Base-by-base conservation (phyloP, 2,797 vertebrate species). In the Tragopan temminckii region DNA sequence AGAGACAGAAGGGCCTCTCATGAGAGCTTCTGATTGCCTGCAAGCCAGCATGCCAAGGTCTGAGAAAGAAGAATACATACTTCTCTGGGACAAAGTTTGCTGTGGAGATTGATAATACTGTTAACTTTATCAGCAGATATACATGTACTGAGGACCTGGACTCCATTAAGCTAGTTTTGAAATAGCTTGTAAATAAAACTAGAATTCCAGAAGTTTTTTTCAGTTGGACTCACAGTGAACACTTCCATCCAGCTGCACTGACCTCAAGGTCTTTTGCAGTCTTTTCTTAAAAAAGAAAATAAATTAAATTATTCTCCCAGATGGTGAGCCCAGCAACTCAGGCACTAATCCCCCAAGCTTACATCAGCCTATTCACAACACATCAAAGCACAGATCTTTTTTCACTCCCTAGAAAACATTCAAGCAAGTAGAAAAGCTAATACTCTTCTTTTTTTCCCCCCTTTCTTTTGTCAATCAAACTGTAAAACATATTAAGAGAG, bases 301-400 rank as follows among this genome's bases (percentile, higher is more conserved):
- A 89, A 75, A 91, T 94, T 91, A 90, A 91, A 95, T 95, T 95
- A 94, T 95, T 95, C 74, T 92, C 90, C 82, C 90, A 96, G 89
- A 95, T 88, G 89, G 92, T 72, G 74, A 91, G 82, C 67, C 74
- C 82, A 81, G 93, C 52, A 89, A 92, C 93, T 88, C 77, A 33
- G 77, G 89, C 7, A 0, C 57, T 95, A 96, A 95, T 96, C 90
- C 93, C 58, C 43, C 80, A 79, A 85, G 67, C 92, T 89, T 93
- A 89, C 87, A 84, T 76, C 93, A 92, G 74, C 77, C 77, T 88
- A 72, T 95, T 96, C 90, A 95, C 31, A 79, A 61, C 55, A 94
- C 81, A 90, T 94, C 90, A 97, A 96, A 96, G 89, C 86, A 55
- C 0, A 3, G 85, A 81, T 19, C 66, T 93, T 81, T 87, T 90